A percentile compares a stretch with the other conserved stretches of the same genome.
phyloP scores from a whole-genome alignment of 2,888 invertebrate species.

The Nebria salina region DNA sequence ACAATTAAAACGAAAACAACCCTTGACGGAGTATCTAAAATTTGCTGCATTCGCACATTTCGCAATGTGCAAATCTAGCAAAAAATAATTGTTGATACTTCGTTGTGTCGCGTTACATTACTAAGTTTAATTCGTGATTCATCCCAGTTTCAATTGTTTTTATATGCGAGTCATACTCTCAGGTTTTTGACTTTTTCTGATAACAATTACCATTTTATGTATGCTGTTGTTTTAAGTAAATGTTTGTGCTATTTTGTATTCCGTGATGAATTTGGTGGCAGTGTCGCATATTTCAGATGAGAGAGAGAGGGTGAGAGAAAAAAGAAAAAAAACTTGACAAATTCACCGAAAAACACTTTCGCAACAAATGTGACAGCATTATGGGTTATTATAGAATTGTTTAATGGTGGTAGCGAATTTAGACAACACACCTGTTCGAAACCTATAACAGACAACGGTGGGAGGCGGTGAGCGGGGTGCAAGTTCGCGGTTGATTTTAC shows the following conservation, averaged over 20 bases:
- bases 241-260: background rate
- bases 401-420: constrained; percentile 42
- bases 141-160: too few species aligned
- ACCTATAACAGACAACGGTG: background rate
- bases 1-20: constrained; percentile 9
- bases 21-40: background rate
- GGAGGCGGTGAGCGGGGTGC: constrained; percentile 1
- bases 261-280: background rate
- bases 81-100: too few species aligned
- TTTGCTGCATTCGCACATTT: background rate
- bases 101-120: too few species aligned
- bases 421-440: constrained; percentile 50
- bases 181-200: too few species aligned
- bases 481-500: constrained; percentile 17
- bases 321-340: background rate
- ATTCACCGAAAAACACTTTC: background rate
- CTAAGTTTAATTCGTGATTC: too few species aligned
- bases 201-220: too few species aligned
- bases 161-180: too few species aligned
- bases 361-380: constrained; percentile 46
- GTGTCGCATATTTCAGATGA: background rate
- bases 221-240: too few species aligned
- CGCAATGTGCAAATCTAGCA: background rate
- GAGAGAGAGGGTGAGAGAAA: too few species aligned
- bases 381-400: constrained; percentile 43